Base-by-base conservation (phyloP, 2,113 vertebrate species). In the Clarias gariepinus region DNA sequence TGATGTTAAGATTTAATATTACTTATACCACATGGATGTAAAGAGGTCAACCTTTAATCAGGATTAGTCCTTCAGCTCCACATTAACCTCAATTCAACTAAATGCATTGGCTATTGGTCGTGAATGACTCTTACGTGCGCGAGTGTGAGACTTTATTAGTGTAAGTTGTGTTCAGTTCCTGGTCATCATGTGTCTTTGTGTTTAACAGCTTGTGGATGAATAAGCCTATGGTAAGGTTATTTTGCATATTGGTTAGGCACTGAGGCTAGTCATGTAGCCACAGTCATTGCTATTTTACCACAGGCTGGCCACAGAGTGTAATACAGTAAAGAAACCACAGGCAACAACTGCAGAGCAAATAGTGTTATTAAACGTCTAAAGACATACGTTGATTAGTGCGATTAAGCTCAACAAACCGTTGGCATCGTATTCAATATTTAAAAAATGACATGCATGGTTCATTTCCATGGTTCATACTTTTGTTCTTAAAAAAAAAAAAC, bases 171-270 rank as follows among this genome's bases (percentile, higher is more conserved):
- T 68, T 80, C 19, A 63, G 30, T 86, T 84, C 73, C 64, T 52
- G 12, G 36, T 60, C 13, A 69, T 41, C 78, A 68, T 77, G 36
- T 82, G 76, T 64, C 80, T 82, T 18, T 87, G 76, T 81, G 52
- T 64, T 78, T 79, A 57, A 53, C 33, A 61, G 16, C 28, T 23
- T 58, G 25, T 41, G 82, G 23, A 81, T 89, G 88, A 87, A 82
- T 85, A 84, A 78, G 73, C 25, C 86, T 64, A 15, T 86, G 88
- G 80, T 85, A 73, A 73, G 74, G 11, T 81, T 86, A 63, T 58
- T 89, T 89, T 88, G 89, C 86, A 89, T 89, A 77, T 83, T 85
- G 86, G 84, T 86, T 61, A 61, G 47, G 81, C 87, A 76, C 64
- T 85, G 83, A 23, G 83, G 84, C 86, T 86, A 52, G 83, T 79